Evolutionary conservation across 1,140 invertebrate species (phyloP).

Genomic region (Drosophila prosaltans): DNA sequence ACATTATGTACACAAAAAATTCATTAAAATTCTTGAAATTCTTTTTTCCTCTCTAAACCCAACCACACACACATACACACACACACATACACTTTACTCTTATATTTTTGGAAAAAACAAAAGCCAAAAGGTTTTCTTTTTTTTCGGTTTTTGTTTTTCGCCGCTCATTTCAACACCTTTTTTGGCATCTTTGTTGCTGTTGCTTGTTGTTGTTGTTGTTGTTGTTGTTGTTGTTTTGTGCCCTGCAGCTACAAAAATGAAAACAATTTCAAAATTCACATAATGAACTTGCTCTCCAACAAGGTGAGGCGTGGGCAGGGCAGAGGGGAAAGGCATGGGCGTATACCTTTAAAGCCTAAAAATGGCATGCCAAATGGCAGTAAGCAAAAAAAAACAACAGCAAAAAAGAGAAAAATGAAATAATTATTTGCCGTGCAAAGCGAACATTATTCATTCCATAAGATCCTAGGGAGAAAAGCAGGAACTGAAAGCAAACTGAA

Average conservation of each 20-base stretch:
- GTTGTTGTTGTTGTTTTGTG: conserved; percentile 25
- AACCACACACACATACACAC: too few relatives aligned
- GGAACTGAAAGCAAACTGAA: conserved; percentile 36
- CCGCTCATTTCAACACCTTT: conserved; percentile 69
- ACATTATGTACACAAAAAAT: conserved; percentile 32
- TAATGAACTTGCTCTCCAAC: conserved; percentile 62
- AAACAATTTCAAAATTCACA: conserved; percentile 69
- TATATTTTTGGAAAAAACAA: conserved; percentile 59
- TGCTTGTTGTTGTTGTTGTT: not conserved
- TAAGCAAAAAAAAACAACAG: conserved; percentile 40
- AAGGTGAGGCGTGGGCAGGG: not conserved
- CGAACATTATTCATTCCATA: conserved; percentile 74
- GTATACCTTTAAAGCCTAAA: conserved; percentile 56
- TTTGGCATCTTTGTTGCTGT: conserved; percentile 56
- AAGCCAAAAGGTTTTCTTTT: conserved; percentile 36
- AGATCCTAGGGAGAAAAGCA: conserved; percentile 15
- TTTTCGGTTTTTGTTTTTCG: conserved; percentile 55
- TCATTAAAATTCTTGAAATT: conserved; percentile 71
- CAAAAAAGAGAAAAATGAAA: conserved; percentile 33
- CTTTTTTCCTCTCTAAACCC: conserved; percentile 44
- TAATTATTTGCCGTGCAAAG: conserved; percentile 81
- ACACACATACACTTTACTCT: conserved; percentile 30
- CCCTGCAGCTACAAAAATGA: conserved; percentile 58
- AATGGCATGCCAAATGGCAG: conserved; percentile 76
- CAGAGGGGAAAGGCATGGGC: not conserved